These are phyloP conservation scores for Aphidius colemani DNA, from an alignment of 2,888 invertebrate species.

Conservation along the genomic window DNA sequence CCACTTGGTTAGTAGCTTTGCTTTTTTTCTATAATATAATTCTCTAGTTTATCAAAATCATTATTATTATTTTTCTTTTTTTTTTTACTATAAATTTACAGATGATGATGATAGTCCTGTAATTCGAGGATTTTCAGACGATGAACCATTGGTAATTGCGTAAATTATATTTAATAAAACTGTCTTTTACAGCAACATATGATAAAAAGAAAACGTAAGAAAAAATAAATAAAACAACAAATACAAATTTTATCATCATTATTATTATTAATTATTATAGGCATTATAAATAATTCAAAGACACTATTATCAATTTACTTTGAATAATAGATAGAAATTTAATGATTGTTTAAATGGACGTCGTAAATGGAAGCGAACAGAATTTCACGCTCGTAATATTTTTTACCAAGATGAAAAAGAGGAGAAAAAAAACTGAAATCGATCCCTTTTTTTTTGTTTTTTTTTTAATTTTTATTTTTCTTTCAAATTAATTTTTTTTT, in stretches of 20 bases:
- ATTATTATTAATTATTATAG: conserved; percentile 27
- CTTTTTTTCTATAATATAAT: neutral
- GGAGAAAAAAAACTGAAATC: too few species aligned
- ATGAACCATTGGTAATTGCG: conserved; percentile 91
- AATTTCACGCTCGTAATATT: too few species aligned
- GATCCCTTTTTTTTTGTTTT: too few species aligned
- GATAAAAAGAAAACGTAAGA: conserved; percentile 18
- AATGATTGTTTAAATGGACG: conserved; percentile 35
- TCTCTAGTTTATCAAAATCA: conserved; percentile 8
- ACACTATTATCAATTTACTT: conserved; percentile 46
- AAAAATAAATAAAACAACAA: conserved; percentile 24
- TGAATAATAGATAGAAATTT: conserved; percentile 43
- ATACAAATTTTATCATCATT: conserved; percentile 15
- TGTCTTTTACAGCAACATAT: neutral
- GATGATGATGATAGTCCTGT: conserved; percentile 88
- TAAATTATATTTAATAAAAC: conserved; percentile 59
- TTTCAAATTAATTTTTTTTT: neutral
- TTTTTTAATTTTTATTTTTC: conserved; percentile 3
- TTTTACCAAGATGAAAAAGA: too few species aligned
- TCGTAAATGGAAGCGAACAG: conserved; percentile 14
- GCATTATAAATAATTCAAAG: conserved; percentile 39
- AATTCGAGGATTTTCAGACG: conserved; percentile 90
- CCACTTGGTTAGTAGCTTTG: conserved; percentile 66
- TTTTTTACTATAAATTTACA: conserved; percentile 41
- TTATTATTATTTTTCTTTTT: conserved; percentile 39